Percentiles rank a stretch among this genome's conserved stretches.
These are phyloP conservation scores for Synanthedon formicaeformis DNA, from an alignment of 2,888 invertebrate genomes.

Conservation along the genomic window DNA sequence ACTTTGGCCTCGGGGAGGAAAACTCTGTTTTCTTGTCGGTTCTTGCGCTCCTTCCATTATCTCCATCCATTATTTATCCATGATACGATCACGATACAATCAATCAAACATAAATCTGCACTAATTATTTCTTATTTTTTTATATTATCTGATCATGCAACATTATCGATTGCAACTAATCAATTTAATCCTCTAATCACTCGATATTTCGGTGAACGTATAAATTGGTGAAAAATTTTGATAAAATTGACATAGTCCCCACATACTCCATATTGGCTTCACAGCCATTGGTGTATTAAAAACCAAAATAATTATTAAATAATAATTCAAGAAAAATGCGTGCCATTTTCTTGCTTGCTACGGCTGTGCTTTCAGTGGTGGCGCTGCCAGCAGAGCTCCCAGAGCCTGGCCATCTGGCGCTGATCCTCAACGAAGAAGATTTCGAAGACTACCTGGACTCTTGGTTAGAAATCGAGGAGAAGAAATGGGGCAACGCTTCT, in stretches of 20 bases:
- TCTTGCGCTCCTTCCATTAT: too few species aligned
- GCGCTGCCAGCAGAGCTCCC: slow-evolving; percentile 18
- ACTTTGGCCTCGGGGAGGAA: too few species aligned
- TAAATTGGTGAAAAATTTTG: not conserved
- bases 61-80: too few species aligned
- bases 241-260: not conserved
- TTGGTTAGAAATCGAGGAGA: slow-evolving; percentile 43
- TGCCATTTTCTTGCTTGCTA: not conserved
- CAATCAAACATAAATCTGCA: too few species aligned
- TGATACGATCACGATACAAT: too few species aligned
- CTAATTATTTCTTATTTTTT: too few species aligned
- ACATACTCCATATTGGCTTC: not conserved
- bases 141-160: too few species aligned
- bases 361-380: slow-evolving; percentile 14
- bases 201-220: not conserved
- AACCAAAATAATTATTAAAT: not conserved
- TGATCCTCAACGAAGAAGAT: slow-evolving; percentile 48
- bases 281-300: not conserved
- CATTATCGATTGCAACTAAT: not conserved
- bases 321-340: not conserved
- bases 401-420: slow-evolving; percentile 43
- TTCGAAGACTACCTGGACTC: slow-evolving; percentile 58
- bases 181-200: not conserved
- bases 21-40: too few species aligned
- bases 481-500: slow-evolving; percentile 25